Base-by-base conservation (phyloP, 2,797 vertebrate genomes). In the Acrossocheilus fasciatus region DNA sequence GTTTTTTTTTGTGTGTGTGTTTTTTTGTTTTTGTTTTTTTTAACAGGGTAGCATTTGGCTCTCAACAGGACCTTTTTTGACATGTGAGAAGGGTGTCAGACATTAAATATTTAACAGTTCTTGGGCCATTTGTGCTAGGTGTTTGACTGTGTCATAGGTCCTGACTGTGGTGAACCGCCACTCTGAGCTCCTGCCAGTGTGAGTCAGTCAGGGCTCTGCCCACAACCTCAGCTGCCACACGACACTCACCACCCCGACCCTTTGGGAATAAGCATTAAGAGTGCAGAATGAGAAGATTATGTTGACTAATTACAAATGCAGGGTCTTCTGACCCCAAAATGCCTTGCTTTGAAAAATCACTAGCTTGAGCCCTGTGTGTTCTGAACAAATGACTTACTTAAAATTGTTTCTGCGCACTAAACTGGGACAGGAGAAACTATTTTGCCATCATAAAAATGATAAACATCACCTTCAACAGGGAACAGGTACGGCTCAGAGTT, bases 61-160 rank as follows among this genome's bases (percentile, higher is more conserved):
- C 87, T 81, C 39, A 18, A 23, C 4, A 70, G 20, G 69, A 74
- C 84, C 75, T 79, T 45, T 78, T 80, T 82, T 69, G 89, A 92
- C 90, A 92, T 89, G 75, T 80, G 82, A 93, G 89, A 89, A 87
- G 82, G 79, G 80, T 88, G 81, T 87, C 81, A 88, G 90, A 89
- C 85, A 89, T 91, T 89, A 89, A 90, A 91, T 90, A 91, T 93
- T 92, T 93, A 91, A 91, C 89, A 86, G 88, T 90, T 90, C 84
- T 76, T 86, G 23, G 8, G 86, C 89, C 90, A 90, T 94, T 91
- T 92, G 89, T 77, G 88, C 89, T 82, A 68, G 82, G 88, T 72
- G 70, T 18, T n/a, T 91, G 89, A 87, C 78, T 79, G 85, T 85
- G 88, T 87, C 52, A 68, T 64, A 7, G 64, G 84, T 30, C 80